phyloP scores from a whole-genome alignment of 2,797 vertebrate genomes.

The Cossypha dichroa region DNA sequence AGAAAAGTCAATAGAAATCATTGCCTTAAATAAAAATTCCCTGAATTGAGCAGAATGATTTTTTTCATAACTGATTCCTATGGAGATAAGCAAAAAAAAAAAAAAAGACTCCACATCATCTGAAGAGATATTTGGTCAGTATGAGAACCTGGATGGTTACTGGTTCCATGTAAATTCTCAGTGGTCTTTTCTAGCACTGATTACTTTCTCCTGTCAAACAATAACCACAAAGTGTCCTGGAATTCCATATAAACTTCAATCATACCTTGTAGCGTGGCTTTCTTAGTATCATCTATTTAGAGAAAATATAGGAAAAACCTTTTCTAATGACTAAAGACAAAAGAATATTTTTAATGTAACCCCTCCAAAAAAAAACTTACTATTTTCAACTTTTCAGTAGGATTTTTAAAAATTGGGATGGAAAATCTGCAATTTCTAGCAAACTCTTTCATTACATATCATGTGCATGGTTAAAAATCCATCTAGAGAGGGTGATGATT shows the following conservation, averaged over 20 bases:
- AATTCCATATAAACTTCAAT: background rate
- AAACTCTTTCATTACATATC: background rate
- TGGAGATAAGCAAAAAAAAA: background rate
- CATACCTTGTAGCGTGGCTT: background rate
- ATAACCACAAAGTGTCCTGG: background rate
- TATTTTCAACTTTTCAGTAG: background rate
- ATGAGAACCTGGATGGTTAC: background rate
- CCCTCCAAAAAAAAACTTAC: accelerated
- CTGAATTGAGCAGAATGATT: background rate
- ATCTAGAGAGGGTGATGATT: background rate
- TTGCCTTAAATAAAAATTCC: background rate
- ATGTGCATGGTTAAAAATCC: background rate
- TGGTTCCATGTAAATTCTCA: background rate
- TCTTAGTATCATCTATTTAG: background rate
- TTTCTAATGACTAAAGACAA: background rate
- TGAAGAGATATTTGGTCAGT: background rate
- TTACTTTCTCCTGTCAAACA: background rate
- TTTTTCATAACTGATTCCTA: background rate
- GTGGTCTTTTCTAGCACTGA: background rate
- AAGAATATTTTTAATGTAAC: background rate
- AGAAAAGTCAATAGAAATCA: background rate
- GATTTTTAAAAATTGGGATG: background rate
- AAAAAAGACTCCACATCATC: background rate
- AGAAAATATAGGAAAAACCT: background rate
- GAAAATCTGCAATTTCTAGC: background rate